phyloP scores from a whole-genome alignment of 1,140 invertebrate genomes.

The Atta cephalotes region DNA sequence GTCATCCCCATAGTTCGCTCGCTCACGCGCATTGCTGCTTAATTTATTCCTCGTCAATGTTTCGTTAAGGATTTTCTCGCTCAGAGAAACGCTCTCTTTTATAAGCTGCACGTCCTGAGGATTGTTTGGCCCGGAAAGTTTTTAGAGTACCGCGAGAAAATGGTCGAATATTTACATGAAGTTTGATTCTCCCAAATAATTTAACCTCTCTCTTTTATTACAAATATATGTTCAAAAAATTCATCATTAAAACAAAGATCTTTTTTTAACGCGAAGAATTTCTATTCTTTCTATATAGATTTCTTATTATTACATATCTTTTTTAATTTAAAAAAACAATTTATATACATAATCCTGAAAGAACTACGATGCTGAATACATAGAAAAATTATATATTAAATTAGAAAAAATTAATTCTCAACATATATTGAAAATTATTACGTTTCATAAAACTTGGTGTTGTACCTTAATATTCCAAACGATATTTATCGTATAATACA shows the following conservation, averaged over 20 bases:
- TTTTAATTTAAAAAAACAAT: too few species aligned
- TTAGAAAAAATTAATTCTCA: neutral
- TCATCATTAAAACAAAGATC: neutral
- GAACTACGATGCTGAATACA: too few species aligned
- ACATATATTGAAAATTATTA: neutral
- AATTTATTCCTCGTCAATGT: conserved; percentile 75
- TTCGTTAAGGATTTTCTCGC: conserved; percentile 75
- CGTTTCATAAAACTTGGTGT: neutral
- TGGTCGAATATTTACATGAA: conserved; percentile 32
- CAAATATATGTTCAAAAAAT: neutral
- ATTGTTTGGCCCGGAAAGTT: conserved; percentile 8
- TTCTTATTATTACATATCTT: neutral
- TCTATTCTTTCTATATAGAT: neutral
- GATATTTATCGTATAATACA: neutral
- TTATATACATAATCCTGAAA: too few species aligned
- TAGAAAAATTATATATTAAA: too few species aligned
- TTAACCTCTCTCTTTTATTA: neutral
- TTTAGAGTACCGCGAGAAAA: neutral
- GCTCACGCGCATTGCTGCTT: conserved; percentile 49
- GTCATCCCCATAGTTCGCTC: conserved; percentile 56
- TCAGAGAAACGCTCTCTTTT: conserved; percentile 4
- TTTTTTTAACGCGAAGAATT: neutral
- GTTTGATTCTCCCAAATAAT: neutral
- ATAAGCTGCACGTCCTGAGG: neutral
- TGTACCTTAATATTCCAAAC: neutral